Percentiles rank a stretch among this genome's conserved stretches.
Evolutionary conservation across 30 jellyfish, hydroid and myxozoan species (phyloP).

Genomic region (Aurelia aurita): DNA sequence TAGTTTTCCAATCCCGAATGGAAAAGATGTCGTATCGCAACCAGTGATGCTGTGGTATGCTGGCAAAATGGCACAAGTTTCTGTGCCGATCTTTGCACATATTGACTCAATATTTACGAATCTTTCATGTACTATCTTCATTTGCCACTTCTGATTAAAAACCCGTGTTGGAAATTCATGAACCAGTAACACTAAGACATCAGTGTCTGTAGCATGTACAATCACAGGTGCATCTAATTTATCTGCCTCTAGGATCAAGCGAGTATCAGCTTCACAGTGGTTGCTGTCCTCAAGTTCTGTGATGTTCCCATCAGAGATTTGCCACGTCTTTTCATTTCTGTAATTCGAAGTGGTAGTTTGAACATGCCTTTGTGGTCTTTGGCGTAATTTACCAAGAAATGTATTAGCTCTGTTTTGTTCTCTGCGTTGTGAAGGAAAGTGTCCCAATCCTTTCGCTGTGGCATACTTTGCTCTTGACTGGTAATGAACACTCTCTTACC

Average conservation of each 20-base stretch:
- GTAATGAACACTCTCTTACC: constrained; percentile 26
- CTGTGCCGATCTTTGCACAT: constrained; percentile 42
- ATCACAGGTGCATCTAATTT: constrained; percentile 28
- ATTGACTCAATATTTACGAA: constrained; percentile 37
- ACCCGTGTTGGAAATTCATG: constrained; percentile 2
- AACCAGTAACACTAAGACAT: constrained; percentile 28
- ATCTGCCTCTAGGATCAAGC: constrained; percentile 40
- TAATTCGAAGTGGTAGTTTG: constrained; percentile 18
- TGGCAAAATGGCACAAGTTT: constrained; percentile 38
- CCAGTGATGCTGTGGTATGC: constrained; percentile 48
- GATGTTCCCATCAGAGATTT: constrained; percentile 4
- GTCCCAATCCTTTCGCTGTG: constrained; percentile 11
- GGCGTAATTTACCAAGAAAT: constrained; percentile 14
- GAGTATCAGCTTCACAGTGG: constrained; percentile 37
- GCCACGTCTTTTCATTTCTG: constrained; percentile 42
- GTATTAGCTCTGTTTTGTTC: constrained; percentile 9
- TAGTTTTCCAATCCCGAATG: constrained; percentile 42
- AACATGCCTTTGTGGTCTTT: constrained; percentile 1
- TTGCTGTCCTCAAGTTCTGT: constrained; percentile 12
- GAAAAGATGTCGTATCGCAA: constrained; percentile 42
- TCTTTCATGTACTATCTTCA: constrained; percentile 40
- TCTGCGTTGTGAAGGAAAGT: constrained; percentile 18
- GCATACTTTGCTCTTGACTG: constrained; percentile 26
- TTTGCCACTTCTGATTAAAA: constrained; percentile 26
- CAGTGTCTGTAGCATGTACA: constrained; percentile 36